A percentile compares a stretch with the other conserved stretches of the same genome.
Conservation (phyloP, 2,888 invertebrate species). For the Ellobium chinense region DNA sequence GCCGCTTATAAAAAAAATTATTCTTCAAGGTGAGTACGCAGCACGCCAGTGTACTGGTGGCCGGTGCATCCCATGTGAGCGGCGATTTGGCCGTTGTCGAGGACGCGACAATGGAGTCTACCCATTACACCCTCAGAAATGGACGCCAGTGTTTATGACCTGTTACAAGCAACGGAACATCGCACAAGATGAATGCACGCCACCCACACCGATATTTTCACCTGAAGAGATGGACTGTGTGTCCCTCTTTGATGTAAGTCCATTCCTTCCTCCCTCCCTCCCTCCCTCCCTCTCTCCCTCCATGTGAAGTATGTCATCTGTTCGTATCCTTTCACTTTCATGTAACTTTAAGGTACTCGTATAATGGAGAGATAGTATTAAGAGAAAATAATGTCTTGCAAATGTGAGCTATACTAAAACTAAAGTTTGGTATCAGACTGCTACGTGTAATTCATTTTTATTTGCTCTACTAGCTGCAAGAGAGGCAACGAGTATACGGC, state of each 20-base stretch:
- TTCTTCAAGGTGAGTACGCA: conserved; percentile 54
- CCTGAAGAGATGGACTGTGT: conserved; percentile 56
- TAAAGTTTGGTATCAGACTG: too few species aligned
- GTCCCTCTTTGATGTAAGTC: conserved; percentile 51
- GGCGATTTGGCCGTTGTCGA: conserved; percentile 53
- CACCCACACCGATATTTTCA: conserved; percentile 57
- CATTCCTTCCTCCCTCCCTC: background rate
- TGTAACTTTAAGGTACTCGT: too few species aligned
- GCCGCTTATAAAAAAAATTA: too few species aligned
- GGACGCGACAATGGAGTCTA: conserved; percentile 57
- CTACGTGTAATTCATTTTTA: too few species aligned
- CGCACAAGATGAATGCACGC: conserved; percentile 58
- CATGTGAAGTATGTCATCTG: too few species aligned
- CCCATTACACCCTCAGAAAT: conserved; percentile 50
- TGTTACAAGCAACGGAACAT: conserved; percentile 59
- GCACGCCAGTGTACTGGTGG: conserved; percentile 48
- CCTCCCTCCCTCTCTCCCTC: background rate
- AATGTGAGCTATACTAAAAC: too few species aligned
- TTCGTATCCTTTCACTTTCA: too few species aligned
- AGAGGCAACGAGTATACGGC: too few species aligned
- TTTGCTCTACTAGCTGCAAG: too few species aligned
- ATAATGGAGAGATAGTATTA: too few species aligned
- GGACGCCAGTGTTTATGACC: conserved; percentile 58
- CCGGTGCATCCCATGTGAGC: conserved; percentile 54
- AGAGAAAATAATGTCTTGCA: too few species aligned